Base-by-base conservation (phyloP, 2,113 vertebrate species). In the Boleophthalmus pectinirostris region DNA sequence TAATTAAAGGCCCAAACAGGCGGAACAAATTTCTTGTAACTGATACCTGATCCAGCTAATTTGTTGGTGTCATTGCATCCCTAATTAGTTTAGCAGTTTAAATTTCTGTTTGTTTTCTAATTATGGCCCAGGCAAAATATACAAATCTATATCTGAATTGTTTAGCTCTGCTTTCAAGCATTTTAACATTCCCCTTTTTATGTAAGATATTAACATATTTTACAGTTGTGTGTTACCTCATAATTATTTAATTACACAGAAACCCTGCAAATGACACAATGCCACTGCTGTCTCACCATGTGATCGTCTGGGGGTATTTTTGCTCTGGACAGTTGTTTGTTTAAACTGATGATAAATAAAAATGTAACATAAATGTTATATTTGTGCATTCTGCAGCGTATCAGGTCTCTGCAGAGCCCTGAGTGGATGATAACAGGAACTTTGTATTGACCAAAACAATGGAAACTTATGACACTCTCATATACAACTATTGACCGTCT, bases 401-500 rank as follows among this genome's bases (percentile, higher is more conserved):
- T 93, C 86, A 82, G 82, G 82, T 77, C 76, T 56, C 61, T 79
- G 76, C 86, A 85, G 84, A 67, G 78, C 88, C 81, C 87, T 88
- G 88, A 69, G 57, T 79, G 82, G 60, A 57, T 68, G 71, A 89
- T 82, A 90, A 89, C 88, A 87, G 87, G 85, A 91, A 87, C 58
- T 89, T 82, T 76, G 76, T 78, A 83, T 85, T 73, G 81, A 76
- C 74, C 67, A 88, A 91, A 88, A 73, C 66, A 82, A 60, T 89
- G 85, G 79, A 85, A 58, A 24, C 56, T 25, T 58, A 3, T 14
- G 20, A n/a, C 29, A 29, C 51, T 53, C 4, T 53, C 46, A n/a
- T n/a, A 53, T 53, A 53, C 20, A 53, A 53, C 51, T 53, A 53
- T 10, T 53, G 51, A 51, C 4, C 1, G 18, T 53, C 18, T 53